phyloP scores from a whole-genome alignment of 2,797 vertebrate species.

The Liparis tanakae region DNA sequence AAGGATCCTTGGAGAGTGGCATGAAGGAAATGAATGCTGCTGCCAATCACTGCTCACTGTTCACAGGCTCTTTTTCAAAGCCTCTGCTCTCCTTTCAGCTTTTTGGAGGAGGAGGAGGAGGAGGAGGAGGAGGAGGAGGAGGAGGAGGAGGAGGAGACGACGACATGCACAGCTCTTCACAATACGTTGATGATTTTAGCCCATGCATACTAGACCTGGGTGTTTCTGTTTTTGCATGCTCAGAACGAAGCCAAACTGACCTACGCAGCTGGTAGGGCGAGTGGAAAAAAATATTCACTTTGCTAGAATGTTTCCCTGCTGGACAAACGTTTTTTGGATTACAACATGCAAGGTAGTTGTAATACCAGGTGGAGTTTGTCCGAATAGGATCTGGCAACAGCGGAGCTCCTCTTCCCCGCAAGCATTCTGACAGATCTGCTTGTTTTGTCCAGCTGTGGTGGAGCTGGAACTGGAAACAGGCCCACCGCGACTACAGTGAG shows the following conservation, averaged over 20 bases:
- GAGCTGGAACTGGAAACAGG: conserved; percentile 40
- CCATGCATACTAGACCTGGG: conserved; percentile 5
- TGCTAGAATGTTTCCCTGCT: not conserved
- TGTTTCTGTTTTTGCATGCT: conserved; percentile 16
- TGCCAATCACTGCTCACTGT: conserved; percentile 78
- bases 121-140: conserved; percentile 42
- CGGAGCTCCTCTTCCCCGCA: not conserved
- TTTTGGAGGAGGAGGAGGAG: conserved; percentile 52
- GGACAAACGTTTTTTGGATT: not conserved
- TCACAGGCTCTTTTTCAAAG: conserved; percentile 70
- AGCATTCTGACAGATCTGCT: not conserved
- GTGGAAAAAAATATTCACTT: conserved; percentile 1
- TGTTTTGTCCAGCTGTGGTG: conserved; percentile 26
- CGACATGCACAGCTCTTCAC: conserved; percentile 26
- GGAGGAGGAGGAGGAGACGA: conserved; percentile 24
- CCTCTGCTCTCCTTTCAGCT: conserved; percentile 70
- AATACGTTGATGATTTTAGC: conserved; percentile 10
- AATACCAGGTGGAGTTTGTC: not conserved
- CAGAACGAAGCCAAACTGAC: conserved; percentile 12
- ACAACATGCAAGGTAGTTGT: not conserved
- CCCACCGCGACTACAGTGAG: conserved; percentile 24
- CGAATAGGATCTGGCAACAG: conserved; percentile 10
- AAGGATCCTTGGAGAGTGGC: conserved; percentile 68
- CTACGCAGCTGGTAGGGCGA: not conserved
- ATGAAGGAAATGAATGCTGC: conserved; percentile 77